Conservation (phyloP, 2,113 vertebrate genomes). For the Rana temporaria region DNA sequence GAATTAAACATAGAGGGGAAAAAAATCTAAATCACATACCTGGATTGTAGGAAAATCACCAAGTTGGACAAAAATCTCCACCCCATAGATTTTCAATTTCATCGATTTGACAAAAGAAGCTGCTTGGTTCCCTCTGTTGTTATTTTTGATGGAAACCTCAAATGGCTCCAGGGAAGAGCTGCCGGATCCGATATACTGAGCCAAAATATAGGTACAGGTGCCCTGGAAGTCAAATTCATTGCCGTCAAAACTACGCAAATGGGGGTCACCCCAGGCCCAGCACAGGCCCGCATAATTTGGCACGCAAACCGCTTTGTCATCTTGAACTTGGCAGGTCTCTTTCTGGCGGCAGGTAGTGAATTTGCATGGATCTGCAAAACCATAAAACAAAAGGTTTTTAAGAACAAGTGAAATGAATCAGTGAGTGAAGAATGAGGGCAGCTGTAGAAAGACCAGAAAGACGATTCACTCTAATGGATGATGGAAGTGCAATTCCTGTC, state of each 20-base stretch:
- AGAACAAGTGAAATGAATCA: too few relatives aligned
- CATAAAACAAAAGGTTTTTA: too few relatives aligned
- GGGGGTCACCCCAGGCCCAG: background rate
- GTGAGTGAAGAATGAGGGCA: too few relatives aligned
- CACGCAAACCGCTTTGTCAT: fast-evolving
- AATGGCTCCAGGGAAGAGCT: constrained; percentile 34
- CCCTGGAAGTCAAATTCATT: constrained; percentile 51
- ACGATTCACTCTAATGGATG: too few relatives aligned
- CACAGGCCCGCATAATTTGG: constrained; percentile 37
- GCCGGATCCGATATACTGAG: background rate
- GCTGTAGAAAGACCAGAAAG: too few relatives aligned
- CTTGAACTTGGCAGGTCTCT: constrained; percentile 21
- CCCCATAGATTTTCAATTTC: fast-evolving
- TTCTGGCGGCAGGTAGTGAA: background rate
- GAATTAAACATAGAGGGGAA: too few relatives aligned
- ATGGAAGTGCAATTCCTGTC: too few relatives aligned
- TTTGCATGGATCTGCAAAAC: constrained; percentile 76
- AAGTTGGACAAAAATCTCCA: background rate
- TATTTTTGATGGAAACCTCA: background rate
- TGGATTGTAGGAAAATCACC: constrained; percentile 8
- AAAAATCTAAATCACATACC: constrained; percentile 12
- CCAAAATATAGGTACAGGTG: constrained; percentile 52
- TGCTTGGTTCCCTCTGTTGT: constrained; percentile 50
- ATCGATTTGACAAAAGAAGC: background rate
- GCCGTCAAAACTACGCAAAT: constrained; percentile 56